Evolutionary conservation across 2,888 invertebrate species (phyloP).

Genomic region (Artemia sinica): DNA sequence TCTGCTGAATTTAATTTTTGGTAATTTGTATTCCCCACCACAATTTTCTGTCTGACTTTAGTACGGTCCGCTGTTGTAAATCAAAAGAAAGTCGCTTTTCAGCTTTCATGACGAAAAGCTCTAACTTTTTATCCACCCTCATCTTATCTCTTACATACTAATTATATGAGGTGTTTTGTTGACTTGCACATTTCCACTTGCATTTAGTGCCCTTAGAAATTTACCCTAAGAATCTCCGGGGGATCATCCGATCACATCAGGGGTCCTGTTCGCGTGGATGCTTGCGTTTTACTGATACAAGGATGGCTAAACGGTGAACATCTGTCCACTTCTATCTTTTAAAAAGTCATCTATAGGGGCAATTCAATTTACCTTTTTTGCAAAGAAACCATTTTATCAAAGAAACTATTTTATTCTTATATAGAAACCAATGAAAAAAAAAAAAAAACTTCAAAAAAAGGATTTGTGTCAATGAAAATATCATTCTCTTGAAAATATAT

Average conservation of each 20-base stretch:
- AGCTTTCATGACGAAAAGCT: no score
- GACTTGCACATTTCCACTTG: slow-evolving; percentile 8
- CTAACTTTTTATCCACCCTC: background rate
- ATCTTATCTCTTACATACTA: slow-evolving; percentile 11
- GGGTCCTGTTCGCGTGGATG: slow-evolving; percentile 15
- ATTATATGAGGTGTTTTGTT: slow-evolving; percentile 12
- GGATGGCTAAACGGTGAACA: slow-evolving; percentile 14
- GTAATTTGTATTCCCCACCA: no score
- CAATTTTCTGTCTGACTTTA: no score
- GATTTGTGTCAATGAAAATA: no score
- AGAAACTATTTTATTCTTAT: no score
- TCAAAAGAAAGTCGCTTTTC: no score
- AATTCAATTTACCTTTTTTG: background rate
- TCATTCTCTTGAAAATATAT: no score
- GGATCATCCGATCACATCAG: slow-evolving; percentile 11
- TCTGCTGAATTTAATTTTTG: no score
- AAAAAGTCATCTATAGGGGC: background rate
- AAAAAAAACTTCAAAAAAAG: no score
- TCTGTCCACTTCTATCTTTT: slow-evolving; percentile 1
- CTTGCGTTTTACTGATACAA: slow-evolving; percentile 8
- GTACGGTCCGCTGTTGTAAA: no score
- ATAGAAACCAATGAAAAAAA: no score
- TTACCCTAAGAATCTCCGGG: slow-evolving; percentile 9
- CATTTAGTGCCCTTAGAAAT: background rate
- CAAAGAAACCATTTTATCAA: no score